A percentile compares a stretch with the other conserved stretches of the same genome.
Conservation (phyloP, 53 echinoderm and acorn worm species). For the Actinopyga echinites region DNA sequence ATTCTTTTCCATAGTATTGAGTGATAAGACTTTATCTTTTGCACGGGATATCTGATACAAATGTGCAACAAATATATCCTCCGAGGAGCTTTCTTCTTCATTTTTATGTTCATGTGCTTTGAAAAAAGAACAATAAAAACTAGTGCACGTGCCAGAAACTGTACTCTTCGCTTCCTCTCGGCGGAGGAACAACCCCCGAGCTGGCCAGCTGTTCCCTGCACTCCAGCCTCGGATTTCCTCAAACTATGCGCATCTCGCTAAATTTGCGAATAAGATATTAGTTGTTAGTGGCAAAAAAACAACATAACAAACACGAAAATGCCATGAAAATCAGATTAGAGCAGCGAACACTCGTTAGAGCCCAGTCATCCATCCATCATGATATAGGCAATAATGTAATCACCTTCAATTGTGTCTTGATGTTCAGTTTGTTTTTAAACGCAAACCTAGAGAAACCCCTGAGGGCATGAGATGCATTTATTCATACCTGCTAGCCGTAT, state of each 20-base stretch:
- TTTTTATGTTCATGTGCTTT: too few relatives aligned
- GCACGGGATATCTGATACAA: too few relatives aligned
- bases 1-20: too few relatives aligned
- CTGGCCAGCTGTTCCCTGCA: constrained; percentile 24
- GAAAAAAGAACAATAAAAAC: background rate
- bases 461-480: constrained; percentile 7
- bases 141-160: background rate
- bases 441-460: background rate
- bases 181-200: background rate
- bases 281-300: constrained; percentile 31
- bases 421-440: background rate
- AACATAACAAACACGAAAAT: constrained; percentile 39
- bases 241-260: background rate
- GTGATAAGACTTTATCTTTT: too few relatives aligned
- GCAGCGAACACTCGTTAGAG: constrained; percentile 12
- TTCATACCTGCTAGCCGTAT: constrained; percentile 11
- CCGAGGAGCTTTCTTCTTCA: too few relatives aligned
- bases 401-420: background rate
- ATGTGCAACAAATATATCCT: too few relatives aligned
- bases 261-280: constrained; percentile 28
- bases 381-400: constrained; percentile 22
- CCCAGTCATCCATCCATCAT: constrained; percentile 22
- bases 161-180: too few relatives aligned
- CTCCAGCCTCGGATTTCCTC: constrained; percentile 13
- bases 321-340: constrained; percentile 34